A percentile compares a stretch with the other conserved stretches of the same genome.
Conservation (phyloP, 2,888 invertebrate species). For the Cephus nigrinus region DNA sequence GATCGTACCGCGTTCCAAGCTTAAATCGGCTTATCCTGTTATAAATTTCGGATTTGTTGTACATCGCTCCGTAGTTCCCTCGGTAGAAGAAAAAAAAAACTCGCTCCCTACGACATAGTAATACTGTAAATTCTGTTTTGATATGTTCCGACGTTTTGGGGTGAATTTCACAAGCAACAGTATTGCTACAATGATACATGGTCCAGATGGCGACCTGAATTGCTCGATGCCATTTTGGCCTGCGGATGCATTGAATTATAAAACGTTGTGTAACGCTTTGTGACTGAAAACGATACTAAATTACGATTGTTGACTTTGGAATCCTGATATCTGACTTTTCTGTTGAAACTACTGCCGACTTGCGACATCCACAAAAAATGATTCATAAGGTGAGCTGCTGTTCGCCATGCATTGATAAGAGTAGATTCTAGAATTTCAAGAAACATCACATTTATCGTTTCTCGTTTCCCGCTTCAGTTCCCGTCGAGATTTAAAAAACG, state of each 20-base stretch:
- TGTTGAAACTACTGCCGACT: no score
- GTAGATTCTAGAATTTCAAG: background rate
- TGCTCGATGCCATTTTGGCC: slow-evolving; percentile 4
- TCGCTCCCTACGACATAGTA: slow-evolving; percentile 1
- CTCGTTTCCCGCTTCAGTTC: no score
- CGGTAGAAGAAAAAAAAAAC: slow-evolving; percentile 10
- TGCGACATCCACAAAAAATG: no score
- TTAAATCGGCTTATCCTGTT: slow-evolving; percentile 40
- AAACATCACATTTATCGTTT: background rate
- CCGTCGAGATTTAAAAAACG: no score
- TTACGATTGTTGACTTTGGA: no score
- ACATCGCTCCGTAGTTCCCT: slow-evolving; percentile 28
- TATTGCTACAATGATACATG: slow-evolving; percentile 15
- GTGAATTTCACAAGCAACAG: slow-evolving; percentile 11
- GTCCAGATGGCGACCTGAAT: slow-evolving; percentile 13
- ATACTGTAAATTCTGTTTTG: slow-evolving; percentile 13
- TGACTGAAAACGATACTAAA: background rate
- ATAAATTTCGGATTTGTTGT: slow-evolving; percentile 44
- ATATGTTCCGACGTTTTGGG: slow-evolving; percentile 19
- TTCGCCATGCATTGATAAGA: background rate
- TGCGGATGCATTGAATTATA: slow-evolving; percentile 2
- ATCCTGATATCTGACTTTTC: background rate
- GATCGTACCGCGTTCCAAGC: slow-evolving; percentile 21
- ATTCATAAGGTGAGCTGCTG: no score
- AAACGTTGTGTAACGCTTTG: slow-evolving; percentile 3